These are phyloP conservation scores for Drosophila pachea DNA, from an alignment of 1,140 invertebrate genomes.

Conservation along the genomic window DNA sequence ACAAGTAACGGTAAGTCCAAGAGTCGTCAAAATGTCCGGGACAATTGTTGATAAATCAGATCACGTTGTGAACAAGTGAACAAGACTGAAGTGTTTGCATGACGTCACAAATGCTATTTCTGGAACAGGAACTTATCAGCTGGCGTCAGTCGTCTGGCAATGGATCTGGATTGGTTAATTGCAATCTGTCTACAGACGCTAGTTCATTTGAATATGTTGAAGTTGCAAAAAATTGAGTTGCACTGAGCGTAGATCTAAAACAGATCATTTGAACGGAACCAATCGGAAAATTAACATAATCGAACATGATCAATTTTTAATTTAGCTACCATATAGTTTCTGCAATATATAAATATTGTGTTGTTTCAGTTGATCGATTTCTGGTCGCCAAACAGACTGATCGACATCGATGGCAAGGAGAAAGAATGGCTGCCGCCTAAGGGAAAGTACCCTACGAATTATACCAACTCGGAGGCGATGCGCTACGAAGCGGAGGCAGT, in stretches of 20 bases:
- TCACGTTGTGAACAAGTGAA: conserved; percentile 18
- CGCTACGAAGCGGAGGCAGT: conserved; percentile 87
- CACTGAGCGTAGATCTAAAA: no score
- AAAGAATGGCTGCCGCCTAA: conserved; percentile 81
- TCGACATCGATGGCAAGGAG: conserved; percentile 79
- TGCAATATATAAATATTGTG: neutral
- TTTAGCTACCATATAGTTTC: neutral
- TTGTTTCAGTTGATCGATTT: conserved; percentile 75
- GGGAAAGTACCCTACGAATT: conserved; percentile 81
- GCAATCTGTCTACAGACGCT: no score
- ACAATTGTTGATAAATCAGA: conserved; percentile 13
- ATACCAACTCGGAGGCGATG: conserved; percentile 85
- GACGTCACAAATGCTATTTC: conserved; percentile 2
- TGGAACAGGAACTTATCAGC: conserved; percentile 11
- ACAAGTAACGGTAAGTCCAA: conserved; percentile 80
- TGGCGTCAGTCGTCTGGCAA: no score
- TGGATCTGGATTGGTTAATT: neutral
- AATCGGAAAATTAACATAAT: no score
- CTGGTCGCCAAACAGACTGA: conserved; percentile 79
- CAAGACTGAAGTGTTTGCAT: conserved; percentile 1
- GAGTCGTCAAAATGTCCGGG: neutral
- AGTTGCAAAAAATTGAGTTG: no score
- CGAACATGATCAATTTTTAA: no score
- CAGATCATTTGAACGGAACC: no score
- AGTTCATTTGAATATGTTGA: no score